Base-by-base conservation (phyloP, 2,888 invertebrate genomes). In the Cephus nigrinus region DNA sequence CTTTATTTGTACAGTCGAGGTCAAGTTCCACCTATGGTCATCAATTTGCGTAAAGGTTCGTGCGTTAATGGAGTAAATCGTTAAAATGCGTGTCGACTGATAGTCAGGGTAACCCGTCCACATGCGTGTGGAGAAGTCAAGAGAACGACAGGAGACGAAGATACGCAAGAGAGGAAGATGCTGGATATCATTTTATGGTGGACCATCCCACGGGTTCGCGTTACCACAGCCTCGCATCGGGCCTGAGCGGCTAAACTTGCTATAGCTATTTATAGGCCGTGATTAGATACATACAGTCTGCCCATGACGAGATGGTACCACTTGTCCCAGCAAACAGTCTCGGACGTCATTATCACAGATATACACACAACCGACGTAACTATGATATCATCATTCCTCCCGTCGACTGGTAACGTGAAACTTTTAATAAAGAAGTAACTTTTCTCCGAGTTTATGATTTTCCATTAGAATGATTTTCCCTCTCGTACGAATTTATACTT, bases 1-100 rank as follows among this genome's bases (percentile, higher is more conserved):
- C 2, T 2, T 23, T 55, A 55, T 55, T 55, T 23, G 23, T 55
- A 55, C 23, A 55, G 55, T 55, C 55, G 23, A 55, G 55, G 55
- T 55, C 55, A 55, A 55, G 55, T 23, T 15, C 23, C 55, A 55
- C 1, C 55, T 55, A 55, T 23, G 55, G 15, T 23, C 23, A 55
- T 55, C 55, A 55, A 55, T 55, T 55, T 55, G 55, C 23, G 23
- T 15, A 23, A 55, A 55, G 55, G 85, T 86, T 85, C 85, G 86
- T 86, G 81, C 86, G 89, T 88, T 90, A 90, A 90, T 90, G 88
- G 88, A 90, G 88, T 89, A 89, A 90, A 90, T 86, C 87, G 85
- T 86, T 90, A 86, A 87, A 90, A 87, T 87, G 86, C 55, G 23
- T 55, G 55, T 23, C 9, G 23, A 23, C 9, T 1, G 23, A 55